Evolutionary conservation across 2,113 vertebrate genomes (phyloP).

Genomic region (Carettochelys insculpta): DNA sequence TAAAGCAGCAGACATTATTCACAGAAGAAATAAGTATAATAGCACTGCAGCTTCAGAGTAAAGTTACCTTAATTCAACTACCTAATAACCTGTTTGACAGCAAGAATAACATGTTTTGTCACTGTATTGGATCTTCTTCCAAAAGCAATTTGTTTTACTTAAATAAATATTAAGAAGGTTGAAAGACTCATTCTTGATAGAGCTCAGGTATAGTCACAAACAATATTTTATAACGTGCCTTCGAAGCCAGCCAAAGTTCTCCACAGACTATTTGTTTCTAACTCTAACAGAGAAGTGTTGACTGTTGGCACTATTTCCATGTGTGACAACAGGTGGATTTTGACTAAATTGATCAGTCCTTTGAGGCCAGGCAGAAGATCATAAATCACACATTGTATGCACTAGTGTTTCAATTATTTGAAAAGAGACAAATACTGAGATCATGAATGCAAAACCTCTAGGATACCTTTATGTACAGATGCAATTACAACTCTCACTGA

Average conservation of each 20-base stretch:
- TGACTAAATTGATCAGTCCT: background rate
- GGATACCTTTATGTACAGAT: background rate
- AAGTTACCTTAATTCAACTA: background rate
- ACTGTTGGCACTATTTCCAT: background rate
- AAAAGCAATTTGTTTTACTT: background rate
- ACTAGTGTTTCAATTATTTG: background rate
- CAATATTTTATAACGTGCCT: accelerated
- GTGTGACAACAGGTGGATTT: background rate
- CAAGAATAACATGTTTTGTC: background rate
- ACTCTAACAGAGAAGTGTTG: background rate
- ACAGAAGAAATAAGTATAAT: accelerated
- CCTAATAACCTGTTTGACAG: background rate
- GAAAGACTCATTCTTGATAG: background rate
- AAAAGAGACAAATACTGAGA: background rate
- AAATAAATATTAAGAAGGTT: background rate
- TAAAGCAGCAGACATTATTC: background rate
- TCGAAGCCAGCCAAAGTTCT: background rate
- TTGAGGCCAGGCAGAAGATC: background rate
- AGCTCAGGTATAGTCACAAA: accelerated
- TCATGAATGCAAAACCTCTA: background rate
- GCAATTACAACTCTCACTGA: background rate
- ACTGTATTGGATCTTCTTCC: background rate
- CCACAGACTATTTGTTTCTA: background rate
- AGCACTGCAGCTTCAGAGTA: accelerated
- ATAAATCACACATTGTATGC: background rate